Evolutionary conservation across 2,888 invertebrate genomes (phyloP).

Genomic region (Eupithecia subfuscata): DNA sequence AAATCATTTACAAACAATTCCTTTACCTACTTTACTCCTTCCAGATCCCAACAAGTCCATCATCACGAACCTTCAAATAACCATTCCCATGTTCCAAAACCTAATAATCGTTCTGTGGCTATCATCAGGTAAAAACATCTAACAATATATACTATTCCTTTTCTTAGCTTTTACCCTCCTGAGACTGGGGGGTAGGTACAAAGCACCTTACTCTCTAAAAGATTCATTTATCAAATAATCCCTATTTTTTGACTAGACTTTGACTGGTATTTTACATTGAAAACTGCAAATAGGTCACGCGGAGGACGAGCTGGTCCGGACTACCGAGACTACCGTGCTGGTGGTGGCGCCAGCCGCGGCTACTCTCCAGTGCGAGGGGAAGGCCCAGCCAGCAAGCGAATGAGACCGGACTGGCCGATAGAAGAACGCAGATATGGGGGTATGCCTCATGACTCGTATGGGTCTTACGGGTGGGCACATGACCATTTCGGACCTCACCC

Average conservation of each 20-base stretch:
- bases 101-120: slow-evolving; percentile 64
- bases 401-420: slow-evolving; percentile 88
- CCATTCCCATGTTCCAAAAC: slow-evolving; percentile 62
- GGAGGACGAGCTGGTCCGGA: slow-evolving; percentile 90
- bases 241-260: no score
- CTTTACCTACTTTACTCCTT: slow-evolving; percentile 49
- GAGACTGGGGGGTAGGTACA: slow-evolving; percentile 10
- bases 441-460: slow-evolving; percentile 80
- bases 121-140: slow-evolving; percentile 61
- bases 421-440: slow-evolving; percentile 81
- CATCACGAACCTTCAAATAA: slow-evolving; percentile 66
- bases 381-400: slow-evolving; percentile 90
- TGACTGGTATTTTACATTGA: neutral
- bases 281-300: slow-evolving; percentile 59
- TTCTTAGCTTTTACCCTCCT: slow-evolving; percentile 11
- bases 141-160: slow-evolving; percentile 13
- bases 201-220: neutral
- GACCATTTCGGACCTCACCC: slow-evolving; percentile 84
- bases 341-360: slow-evolving; percentile 87
- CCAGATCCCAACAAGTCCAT: slow-evolving; percentile 72
- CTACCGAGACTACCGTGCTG: slow-evolving; percentile 90
- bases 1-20: neutral
- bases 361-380: slow-evolving; percentile 91
- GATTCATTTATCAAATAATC: neutral
- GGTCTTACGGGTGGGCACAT: slow-evolving; percentile 83